These are phyloP conservation scores for Enteromius unitaeniatus DNA, from an alignment of 2,797 vertebrate species.

Conservation along the genomic window DNA sequence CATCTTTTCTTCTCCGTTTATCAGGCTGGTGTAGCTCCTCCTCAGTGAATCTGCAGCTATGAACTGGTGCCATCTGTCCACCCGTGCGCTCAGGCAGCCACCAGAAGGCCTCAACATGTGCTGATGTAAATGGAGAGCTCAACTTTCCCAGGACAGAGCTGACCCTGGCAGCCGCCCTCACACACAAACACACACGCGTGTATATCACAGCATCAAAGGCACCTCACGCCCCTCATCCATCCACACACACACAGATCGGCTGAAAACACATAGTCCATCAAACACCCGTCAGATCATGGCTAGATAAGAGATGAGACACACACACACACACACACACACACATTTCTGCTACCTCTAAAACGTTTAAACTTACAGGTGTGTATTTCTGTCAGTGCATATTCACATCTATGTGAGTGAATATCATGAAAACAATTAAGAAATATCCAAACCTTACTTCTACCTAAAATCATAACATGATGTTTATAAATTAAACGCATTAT, in stretches of 20 bases:
- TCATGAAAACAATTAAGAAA: background rate
- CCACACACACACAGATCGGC: conserved; percentile 48
- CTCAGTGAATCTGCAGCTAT: conserved; percentile 78
- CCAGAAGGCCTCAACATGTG: conserved; percentile 85
- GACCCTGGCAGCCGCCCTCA: conserved; percentile 76
- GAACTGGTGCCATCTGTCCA: conserved; percentile 80
- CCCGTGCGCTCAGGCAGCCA: conserved; percentile 76
- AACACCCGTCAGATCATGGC: conserved; percentile 20
- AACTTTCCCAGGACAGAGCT: conserved; percentile 84
- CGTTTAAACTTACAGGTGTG: background rate
- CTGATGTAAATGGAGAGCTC: conserved; percentile 81
- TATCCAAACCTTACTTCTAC: background rate
- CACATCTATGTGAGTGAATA: background rate
- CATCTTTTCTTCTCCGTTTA: conserved; percentile 29
- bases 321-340: conserved; percentile 62
- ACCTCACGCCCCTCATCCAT: conserved; percentile 50
- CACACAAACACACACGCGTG: conserved; percentile 59
- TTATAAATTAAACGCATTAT: background rate
- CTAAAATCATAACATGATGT: background rate
- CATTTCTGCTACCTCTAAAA: background rate
- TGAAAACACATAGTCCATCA: conserved; percentile 32
- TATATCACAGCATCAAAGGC: conserved; percentile 39
- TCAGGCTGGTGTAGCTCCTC: conserved; percentile 41
- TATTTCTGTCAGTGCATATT: background rate
- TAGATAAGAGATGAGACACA: conserved; percentile 46